Percentiles rank a stretch among this genome's conserved stretches.
phyloP scores from a whole-genome alignment of 2,888 invertebrate species.

The Drosophila meridiana region DNA sequence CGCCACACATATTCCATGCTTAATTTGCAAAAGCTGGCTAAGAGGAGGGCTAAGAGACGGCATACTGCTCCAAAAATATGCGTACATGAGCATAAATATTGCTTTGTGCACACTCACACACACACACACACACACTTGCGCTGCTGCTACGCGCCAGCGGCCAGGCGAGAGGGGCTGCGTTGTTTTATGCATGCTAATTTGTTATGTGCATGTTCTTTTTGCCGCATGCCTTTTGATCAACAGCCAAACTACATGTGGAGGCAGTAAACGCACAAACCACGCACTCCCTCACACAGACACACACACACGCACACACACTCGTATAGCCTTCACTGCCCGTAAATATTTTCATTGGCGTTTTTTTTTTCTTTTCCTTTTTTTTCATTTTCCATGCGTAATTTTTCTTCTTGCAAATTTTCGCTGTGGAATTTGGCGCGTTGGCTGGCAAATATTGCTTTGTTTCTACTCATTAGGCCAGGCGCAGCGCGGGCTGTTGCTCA shows the following conservation, averaged over 20 bases:
- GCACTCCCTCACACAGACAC: background rate
- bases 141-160: conserved; percentile 22
- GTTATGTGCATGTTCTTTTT: conserved; percentile 72
- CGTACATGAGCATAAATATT: conserved; percentile 69
- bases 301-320: background rate
- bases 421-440: conserved; percentile 70
- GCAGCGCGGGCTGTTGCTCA: conserved; percentile 17
- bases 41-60: conserved; percentile 3
- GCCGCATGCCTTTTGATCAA: conserved; percentile 66
- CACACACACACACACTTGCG: conserved; percentile 5
- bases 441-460: conserved; percentile 75
- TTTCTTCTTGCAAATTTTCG: conserved; percentile 71
- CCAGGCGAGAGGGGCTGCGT: conserved; percentile 15
- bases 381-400: conserved; percentile 68
- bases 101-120: conserved; percentile 64
- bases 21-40: conserved; percentile 51
- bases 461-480: conserved; percentile 72
- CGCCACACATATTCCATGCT: conserved; percentile 70
- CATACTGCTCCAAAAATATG: conserved; percentile 44
- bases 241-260: conserved; percentile 48
- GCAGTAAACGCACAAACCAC: conserved; percentile 18
- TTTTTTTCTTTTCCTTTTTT: conserved; percentile 9
- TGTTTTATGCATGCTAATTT: conserved; percentile 77
- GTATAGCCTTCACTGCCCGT: conserved; percentile 3
- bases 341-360: conserved; percentile 56